These are phyloP conservation scores for Eufriesea mexicana DNA, from an alignment of 1,140 invertebrate genomes.

Conservation along the genomic window DNA sequence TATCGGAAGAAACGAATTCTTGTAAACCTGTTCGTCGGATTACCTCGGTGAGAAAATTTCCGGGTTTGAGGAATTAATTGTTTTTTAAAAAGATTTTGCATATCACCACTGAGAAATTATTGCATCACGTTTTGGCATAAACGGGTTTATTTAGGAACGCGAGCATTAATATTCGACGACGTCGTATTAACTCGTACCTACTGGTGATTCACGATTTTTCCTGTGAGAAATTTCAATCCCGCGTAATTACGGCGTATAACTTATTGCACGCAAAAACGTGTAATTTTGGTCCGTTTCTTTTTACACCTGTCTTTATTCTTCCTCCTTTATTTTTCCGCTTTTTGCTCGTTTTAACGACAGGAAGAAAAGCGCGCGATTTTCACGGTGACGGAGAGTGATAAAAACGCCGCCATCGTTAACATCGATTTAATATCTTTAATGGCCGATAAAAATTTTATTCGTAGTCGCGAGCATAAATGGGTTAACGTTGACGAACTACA, in stretches of 20 bases:
- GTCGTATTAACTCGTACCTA: too few relatives aligned
- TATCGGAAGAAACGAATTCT: neutral
- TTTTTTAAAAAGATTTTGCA: neutral
- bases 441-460: constrained; percentile 1
- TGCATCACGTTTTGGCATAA: too few relatives aligned
- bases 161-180: too few relatives aligned
- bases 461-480: constrained; percentile 25
- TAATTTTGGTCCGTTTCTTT: neutral
- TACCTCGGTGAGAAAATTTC: too few relatives aligned
- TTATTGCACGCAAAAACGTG: neutral
- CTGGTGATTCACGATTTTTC: neutral
- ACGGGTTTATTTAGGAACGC: too few relatives aligned
- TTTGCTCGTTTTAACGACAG: neutral
- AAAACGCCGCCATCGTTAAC: neutral
- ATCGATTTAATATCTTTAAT: constrained; percentile 4
- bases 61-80: too few relatives aligned
- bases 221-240: neutral
- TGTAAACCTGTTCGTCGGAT: neutral
- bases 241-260: neutral
- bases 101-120: too few relatives aligned
- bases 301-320: neutral
- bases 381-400: too few relatives aligned
- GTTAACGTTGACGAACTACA: constrained; percentile 47
- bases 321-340: neutral
- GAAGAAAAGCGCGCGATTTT: neutral